phyloP scores from a whole-genome alignment of 2,888 invertebrate species.

The Drosophila neotestacea region DNA sequence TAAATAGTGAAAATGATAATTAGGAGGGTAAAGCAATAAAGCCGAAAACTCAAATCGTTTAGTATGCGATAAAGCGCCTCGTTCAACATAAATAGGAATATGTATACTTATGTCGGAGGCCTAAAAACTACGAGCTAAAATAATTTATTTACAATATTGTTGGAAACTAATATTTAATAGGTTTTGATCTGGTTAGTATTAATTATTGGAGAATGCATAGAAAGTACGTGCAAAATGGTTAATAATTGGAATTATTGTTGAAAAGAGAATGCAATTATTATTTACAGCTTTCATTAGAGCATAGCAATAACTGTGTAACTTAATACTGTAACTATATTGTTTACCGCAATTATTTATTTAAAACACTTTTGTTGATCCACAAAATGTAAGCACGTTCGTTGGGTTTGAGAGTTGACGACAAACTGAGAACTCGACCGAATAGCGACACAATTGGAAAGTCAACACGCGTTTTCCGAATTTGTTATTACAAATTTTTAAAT shows the following conservation, averaged over 20 bases:
- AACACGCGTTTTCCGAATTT: constrained; percentile 33
- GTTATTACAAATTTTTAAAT: constrained; percentile 1
- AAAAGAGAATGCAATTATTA: constrained; percentile 16
- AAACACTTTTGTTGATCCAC: constrained; percentile 12
- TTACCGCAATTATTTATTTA: constrained; percentile 35
- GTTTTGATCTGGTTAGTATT: constrained; percentile 15
- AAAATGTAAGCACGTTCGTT: constrained; percentile 37
- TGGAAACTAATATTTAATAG: constrained; percentile 1
- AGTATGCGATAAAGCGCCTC: constrained; percentile 13
- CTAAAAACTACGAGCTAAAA: constrained; percentile 6
- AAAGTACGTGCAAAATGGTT: constrained; percentile 37
- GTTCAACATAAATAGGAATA: constrained; percentile 31
- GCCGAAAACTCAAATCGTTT: constrained; percentile 33
- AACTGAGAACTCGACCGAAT: constrained; percentile 33
- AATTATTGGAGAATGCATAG: constrained; percentile 23
- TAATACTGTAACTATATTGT: constrained; percentile 17
- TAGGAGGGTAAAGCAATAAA: constrained; percentile 31
- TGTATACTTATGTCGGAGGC: not conserved
- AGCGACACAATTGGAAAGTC: constrained; percentile 27
- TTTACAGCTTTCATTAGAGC: constrained; percentile 28
- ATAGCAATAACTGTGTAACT: constrained; percentile 6
- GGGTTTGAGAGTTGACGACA: constrained; percentile 39
- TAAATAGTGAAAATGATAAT: constrained; percentile 32
- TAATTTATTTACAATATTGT: constrained; percentile 10
- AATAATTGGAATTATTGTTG: constrained; percentile 11